Evolutionary conservation across 2,888 invertebrate species (phyloP).

Genomic region (Nysson spinosus): DNA sequence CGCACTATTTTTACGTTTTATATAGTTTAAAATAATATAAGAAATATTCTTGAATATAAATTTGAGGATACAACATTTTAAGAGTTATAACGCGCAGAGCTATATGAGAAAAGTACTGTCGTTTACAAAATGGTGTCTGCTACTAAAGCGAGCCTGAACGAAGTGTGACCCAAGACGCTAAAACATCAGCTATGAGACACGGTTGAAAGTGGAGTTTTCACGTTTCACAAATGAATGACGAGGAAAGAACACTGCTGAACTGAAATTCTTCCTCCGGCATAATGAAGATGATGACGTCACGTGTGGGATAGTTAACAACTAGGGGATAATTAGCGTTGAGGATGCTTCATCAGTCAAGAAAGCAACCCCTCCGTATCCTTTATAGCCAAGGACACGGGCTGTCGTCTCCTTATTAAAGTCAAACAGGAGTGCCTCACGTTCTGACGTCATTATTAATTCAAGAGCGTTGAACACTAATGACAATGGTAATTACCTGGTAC

Average conservation of each 20-base stretch:
- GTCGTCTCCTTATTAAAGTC: slow-evolving; percentile 72
- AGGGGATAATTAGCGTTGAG: slow-evolving; percentile 71
- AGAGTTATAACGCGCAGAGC: slow-evolving; percentile 40
- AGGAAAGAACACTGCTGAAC: slow-evolving; percentile 17
- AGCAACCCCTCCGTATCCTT: slow-evolving; percentile 62
- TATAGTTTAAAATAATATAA: too few species aligned
- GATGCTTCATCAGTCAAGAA: slow-evolving; percentile 73
- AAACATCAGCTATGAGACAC: slow-evolving; percentile 16
- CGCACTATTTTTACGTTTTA: too few species aligned
- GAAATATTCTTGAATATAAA: too few species aligned
- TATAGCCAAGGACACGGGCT: slow-evolving; percentile 61
- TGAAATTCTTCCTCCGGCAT: slow-evolving; percentile 32
- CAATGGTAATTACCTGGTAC: slow-evolving; percentile 40
- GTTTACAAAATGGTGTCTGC: slow-evolving; percentile 31
- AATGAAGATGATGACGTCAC: slow-evolving; percentile 66
- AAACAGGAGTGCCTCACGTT: slow-evolving; percentile 39
- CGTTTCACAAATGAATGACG: slow-evolving; percentile 61
- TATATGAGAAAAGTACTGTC: slow-evolving; percentile 11
- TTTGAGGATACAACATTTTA: too few species aligned
- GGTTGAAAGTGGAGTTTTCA: slow-evolving; percentile 43
- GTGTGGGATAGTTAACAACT: slow-evolving; percentile 67
- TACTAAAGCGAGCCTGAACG: slow-evolving; percentile 30
- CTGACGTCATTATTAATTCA: slow-evolving; percentile 56
- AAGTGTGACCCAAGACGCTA: slow-evolving; percentile 35
- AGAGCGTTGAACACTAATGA: slow-evolving; percentile 39